Evolutionary conservation across 1,140 invertebrate species (phyloP).

Genomic region (Pseudomyrmex pallidus): DNA sequence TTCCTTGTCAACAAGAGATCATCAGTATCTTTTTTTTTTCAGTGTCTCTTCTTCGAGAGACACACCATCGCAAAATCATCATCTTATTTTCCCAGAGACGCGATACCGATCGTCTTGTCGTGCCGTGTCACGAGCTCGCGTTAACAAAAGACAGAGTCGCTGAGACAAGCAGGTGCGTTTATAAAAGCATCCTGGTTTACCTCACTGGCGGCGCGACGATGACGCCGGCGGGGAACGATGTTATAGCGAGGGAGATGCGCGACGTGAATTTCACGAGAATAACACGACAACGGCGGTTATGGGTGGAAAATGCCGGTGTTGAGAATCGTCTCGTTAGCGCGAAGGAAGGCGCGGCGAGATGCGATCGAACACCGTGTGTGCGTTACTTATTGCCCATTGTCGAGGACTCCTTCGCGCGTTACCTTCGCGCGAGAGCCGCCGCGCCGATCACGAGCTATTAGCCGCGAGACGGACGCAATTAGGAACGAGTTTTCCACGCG

Average conservation of each 20-base stretch:
- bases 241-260: not conserved
- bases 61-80: slow-evolving; percentile 11
- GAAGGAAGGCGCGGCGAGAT: slow-evolving; percentile 61
- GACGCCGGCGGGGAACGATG: slow-evolving; percentile 37
- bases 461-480: slow-evolving; percentile 56
- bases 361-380: slow-evolving; percentile 62
- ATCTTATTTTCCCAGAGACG: slow-evolving; percentile 62
- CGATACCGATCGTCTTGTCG: slow-evolving; percentile 63
- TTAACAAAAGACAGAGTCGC: slow-evolving; percentile 64
- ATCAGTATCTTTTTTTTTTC: not conserved
- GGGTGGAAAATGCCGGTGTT: slow-evolving; percentile 61
- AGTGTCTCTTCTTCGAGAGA: not conserved
- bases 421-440: slow-evolving; percentile 41
- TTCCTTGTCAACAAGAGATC: slow-evolving; percentile 30
- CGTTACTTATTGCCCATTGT: slow-evolving; percentile 75
- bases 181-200: slow-evolving; percentile 39
- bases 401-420: slow-evolving; percentile 34
- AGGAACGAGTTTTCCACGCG: slow-evolving; percentile 37
- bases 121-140: slow-evolving; percentile 38
- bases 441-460: slow-evolving; percentile 64
- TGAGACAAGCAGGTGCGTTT: slow-evolving; percentile 23
- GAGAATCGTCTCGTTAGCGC: slow-evolving; percentile 70
- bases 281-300: not conserved
- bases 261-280: slow-evolving; percentile 43
- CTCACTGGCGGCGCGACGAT: slow-evolving; percentile 36